These are phyloP conservation scores for Ephialtes manifestator DNA, from an alignment of 2,888 invertebrate genomes.

Conservation along the genomic window DNA sequence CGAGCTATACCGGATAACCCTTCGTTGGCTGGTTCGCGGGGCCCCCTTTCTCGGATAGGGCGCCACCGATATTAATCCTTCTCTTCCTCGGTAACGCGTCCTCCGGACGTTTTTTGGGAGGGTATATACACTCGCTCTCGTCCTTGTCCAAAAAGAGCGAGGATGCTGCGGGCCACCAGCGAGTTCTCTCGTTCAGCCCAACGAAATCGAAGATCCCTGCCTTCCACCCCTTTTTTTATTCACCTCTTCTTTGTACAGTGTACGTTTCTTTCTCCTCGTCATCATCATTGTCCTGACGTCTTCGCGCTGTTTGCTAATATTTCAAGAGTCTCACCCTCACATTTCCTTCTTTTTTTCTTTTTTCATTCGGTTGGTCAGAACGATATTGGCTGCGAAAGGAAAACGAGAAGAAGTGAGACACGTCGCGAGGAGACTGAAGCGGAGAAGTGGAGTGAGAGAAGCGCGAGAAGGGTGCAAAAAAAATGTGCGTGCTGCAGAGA, in stretches of 20 bases:
- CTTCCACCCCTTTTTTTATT: neutral
- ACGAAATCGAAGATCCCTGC: conserved; percentile 62
- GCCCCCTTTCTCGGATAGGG: conserved; percentile 32
- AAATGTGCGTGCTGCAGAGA: conserved; percentile 14
- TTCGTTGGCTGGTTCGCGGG: conserved; percentile 45
- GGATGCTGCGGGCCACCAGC: conserved; percentile 55
- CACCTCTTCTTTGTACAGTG: conserved; percentile 28
- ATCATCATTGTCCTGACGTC: conserved; percentile 61
- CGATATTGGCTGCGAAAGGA: conserved; percentile 44
- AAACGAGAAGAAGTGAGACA: conserved; percentile 22
- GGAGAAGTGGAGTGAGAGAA: neutral
- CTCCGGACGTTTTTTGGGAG: neutral
- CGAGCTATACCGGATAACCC: conserved; percentile 76
- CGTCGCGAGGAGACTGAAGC: neutral
- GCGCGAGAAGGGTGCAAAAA: neutral
- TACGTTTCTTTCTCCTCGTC: conserved; percentile 39
- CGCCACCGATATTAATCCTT: conserved; percentile 73
- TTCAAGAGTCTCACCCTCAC: conserved; percentile 60
- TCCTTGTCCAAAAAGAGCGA: conserved; percentile 17
- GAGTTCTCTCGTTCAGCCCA: conserved; percentile 40
- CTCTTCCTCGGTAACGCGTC: conserved; percentile 68
- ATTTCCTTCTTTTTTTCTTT: conserved; percentile 38
- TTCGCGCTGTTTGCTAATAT: conserved; percentile 59
- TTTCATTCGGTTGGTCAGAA: conserved; percentile 44
- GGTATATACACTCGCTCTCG: conserved; percentile 17